Evolutionary conservation across 2,888 invertebrate species (phyloP), one percentile per base, ranked within the genome.

Genomic region (Autographa gamma): DNA sequence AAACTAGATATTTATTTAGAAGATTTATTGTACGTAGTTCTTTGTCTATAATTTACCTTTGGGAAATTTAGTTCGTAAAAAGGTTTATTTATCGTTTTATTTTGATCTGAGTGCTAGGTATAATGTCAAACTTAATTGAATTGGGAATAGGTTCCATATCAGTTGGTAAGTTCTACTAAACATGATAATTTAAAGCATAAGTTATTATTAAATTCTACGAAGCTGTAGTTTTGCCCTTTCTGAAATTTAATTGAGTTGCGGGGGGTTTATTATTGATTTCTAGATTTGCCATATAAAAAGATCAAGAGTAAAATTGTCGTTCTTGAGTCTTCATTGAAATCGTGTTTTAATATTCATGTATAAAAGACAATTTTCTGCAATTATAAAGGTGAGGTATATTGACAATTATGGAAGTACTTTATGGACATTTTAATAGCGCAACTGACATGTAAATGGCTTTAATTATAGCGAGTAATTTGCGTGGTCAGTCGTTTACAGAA

Each of bases 341-440:
- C 11, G 18, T 41, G 11, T 69, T 74, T 64, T 19, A 56, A 69
- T 58, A 63, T 66, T 31, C 8, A 31, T 43, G 16, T 34, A 38
- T 74, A 52, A 69, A 70, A n/a, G 54, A 54, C 65, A 73, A 38
- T 34, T 19, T 9, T 62, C n/a, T 25, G 13, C 4, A 56, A 56
- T 25, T 25, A 56, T 56, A 13, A 56, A 56, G 19, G 19, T 25
- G 54, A 25, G 11, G 54, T 56, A 19, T 25, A 56, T 56, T 19
- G 8, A 13, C 25, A 56, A 56, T 13, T 5, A 19, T 25, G 19
- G 19, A 25, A 56, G 19, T 25, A 18, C n/a, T n/a, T 48, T n/a
- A 48, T 48, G 9, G 25, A 4, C 13, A 18, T 56, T 25, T 25
- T 25, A 56, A 56, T 56, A 56, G 11, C 1, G 13, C 54, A 14